Base-by-base conservation (phyloP, 2,113 vertebrate species). In the Fukomys damarensis region DNA sequence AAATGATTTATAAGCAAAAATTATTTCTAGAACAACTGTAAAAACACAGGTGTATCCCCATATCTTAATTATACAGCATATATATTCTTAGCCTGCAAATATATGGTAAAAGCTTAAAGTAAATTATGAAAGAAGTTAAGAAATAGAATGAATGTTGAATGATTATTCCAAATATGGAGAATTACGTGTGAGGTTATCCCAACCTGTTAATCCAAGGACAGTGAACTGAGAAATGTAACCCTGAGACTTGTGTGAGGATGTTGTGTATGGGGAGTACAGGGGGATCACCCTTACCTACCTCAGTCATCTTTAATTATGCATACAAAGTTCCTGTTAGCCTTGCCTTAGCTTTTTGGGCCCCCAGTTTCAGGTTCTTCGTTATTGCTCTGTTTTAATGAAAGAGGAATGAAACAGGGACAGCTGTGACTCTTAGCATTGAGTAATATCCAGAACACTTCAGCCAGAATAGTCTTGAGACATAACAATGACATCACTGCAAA, bases 1-100 rank as follows among this genome's bases (percentile, higher is more conserved):
- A 72, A 93, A 86, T 65, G 9, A 35, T 59, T 63, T 91, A 20
- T 77, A 49, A 86, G 19, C n/a, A 52, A 30, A 93, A 89, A 56
- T 89, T 54, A 86, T 84, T 93, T 96, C 52, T 32, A 24, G 26
- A 83, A 72, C 35, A 80, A 56, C 17, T 76, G 30, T 86, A 68
- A 94, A 89, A 93, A 38, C 66, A 61, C 10, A 86, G 7, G 7
- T 81, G 26, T 54, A 11, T 91, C 85, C 2, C 1, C 12, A 52
- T 66, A 22, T 66, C 26, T 30, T 80, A 54, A 41, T 77, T 35
- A 52, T n/a, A 30, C 28, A 58, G 17, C 3, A 30, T 41, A 59
- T 89, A 86, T 90, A 52, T 86, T n/a, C 80, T 88, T 80, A 59
- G 38, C 8, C 22, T 79, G 26, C 22, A 85, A 43, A 32, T 87